Evolutionary conservation across 2,113 vertebrate species (phyloP).

Genomic region (Platycercus adscitus): DNA sequence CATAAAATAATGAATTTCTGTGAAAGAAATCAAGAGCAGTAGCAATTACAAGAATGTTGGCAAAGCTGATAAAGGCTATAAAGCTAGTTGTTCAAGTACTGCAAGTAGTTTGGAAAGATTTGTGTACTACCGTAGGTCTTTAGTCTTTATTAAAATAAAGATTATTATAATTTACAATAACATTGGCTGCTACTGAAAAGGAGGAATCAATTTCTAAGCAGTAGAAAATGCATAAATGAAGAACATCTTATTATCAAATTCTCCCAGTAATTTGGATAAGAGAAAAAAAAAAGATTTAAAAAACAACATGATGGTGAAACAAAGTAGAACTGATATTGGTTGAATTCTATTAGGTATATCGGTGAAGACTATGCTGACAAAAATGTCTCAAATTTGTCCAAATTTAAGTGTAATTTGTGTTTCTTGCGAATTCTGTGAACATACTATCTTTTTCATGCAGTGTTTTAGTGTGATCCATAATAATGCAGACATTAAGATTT

Average conservation of each 20-base stretch:
- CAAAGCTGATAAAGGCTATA: not conserved
- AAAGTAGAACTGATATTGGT: not conserved
- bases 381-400: not conserved
- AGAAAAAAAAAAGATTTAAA: not conserved
- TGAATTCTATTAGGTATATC: not conserved
- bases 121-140: not conserved
- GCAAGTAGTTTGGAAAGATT: not conserved
- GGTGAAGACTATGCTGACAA: not conserved
- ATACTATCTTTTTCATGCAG: not conserved
- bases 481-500: not conserved
- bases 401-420: not conserved
- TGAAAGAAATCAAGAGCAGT: not conserved
- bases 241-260: not conserved
- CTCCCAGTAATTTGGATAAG: not conserved
- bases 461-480: not conserved
- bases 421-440: not conserved
- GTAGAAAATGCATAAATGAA: not conserved
- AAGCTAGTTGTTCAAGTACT: not conserved
- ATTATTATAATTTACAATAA: not conserved
- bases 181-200: not conserved
- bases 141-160: not conserved
- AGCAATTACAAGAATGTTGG: not conserved
- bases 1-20: not conserved
- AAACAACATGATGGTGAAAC: not conserved
- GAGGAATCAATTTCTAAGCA: constrained; percentile 1